Base-by-base conservation (phyloP, 2,113 vertebrate species). In the Dasypus novemcinctus region DNA sequence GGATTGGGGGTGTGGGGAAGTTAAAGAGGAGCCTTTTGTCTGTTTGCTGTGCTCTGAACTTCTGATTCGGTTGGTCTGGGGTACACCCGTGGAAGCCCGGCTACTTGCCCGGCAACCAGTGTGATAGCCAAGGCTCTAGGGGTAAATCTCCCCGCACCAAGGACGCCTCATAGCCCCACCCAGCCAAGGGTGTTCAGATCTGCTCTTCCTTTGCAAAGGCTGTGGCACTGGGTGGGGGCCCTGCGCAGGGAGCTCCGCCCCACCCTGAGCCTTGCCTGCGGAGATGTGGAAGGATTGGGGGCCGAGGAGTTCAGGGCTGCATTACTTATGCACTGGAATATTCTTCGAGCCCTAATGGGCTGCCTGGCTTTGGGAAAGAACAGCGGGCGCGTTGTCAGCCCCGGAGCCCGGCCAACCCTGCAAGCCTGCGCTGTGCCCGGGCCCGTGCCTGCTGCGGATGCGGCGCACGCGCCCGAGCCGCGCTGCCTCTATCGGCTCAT, bases 401-500 rank as follows among this genome's bases (percentile, higher is more conserved):
- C 59, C 46, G 1, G 88, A 63, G 71, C 74, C n/a, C 27, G 21
- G 52, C 80, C 66, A 12, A 59, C 13, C 64, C 20, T 25, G 81
- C 71, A 90, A 85, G 36, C 86, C 88, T 57, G 43, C 1, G 0
- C 0, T 0, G 85, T 31, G 57, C 9, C 83, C 61, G 33, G 0
- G 64, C 88, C 91, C 57, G 79, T 0, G 0, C 1, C 1, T 4
- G 11, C 46, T 93, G 86, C n/a, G 15, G 63, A 95, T 95, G 68
- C 93, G 3, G 57, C 0, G 5, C 96, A 94, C 69, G 64, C 2
- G 1, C 61, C 61, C 3, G 12, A 25, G 91, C 86, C 2, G 49
- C 94, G 93, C 96, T 95, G 96, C 94, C 96, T 95, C 95, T 93
- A 92, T 91, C 1, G 11, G 89, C 66, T 94, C 78, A 79, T 94